Evolutionary conservation across 2,113 vertebrate species (phyloP).

Genomic region (Echinops telfairi): DNA sequence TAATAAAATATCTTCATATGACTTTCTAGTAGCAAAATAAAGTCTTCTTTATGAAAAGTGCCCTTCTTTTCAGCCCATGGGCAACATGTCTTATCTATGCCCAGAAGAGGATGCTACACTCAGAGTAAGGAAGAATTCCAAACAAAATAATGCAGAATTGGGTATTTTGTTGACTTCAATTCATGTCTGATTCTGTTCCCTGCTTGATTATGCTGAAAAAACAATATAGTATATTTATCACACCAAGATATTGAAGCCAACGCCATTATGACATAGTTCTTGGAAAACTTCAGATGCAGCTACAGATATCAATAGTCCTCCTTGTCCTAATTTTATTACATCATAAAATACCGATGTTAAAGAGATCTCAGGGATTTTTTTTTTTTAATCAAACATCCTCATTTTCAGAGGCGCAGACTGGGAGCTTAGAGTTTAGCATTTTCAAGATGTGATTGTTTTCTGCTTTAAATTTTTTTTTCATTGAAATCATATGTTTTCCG

Average conservation of each 20-base stretch:
- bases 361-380: background rate
- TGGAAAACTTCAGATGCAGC: background rate
- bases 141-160: background rate
- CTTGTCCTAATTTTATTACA: background rate
- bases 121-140: background rate
- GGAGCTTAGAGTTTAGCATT: background rate
- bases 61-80: background rate
- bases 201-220: background rate
- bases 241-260: constrained; percentile 1
- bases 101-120: background rate
- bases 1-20: background rate
- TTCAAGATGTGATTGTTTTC: too few species aligned
- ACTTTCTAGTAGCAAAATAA: background rate
- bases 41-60: background rate
- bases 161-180: background rate
- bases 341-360: background rate
- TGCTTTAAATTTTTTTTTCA: too few species aligned
- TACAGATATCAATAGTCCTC: background rate
- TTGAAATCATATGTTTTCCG: too few species aligned
- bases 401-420: background rate
- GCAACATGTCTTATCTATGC: background rate
- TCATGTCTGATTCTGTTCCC: background rate
- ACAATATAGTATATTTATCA: background rate
- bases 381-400: background rate
- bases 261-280: background rate